These are phyloP conservation scores for Drosophila fuyamai DNA, from an alignment of 1,140 invertebrate species.

Conservation along the genomic window DNA sequence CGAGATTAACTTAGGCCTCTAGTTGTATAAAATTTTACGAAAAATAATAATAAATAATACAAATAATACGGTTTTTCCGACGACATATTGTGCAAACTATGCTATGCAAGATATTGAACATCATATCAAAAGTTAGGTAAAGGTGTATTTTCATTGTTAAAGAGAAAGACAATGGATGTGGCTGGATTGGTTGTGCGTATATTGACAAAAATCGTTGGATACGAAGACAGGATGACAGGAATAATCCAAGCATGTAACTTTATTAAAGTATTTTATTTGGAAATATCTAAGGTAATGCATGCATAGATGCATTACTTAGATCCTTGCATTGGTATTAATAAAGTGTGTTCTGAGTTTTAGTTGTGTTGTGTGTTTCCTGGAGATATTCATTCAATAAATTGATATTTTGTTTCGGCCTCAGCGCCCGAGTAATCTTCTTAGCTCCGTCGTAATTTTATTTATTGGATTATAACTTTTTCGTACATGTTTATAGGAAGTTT, in stretches of 20 bases:
- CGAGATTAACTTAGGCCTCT: too few species aligned
- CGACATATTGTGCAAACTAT: background rate
- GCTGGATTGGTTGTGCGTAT: constrained; percentile 33
- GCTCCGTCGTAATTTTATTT: constrained; percentile 39
- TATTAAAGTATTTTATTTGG: constrained; percentile 56
- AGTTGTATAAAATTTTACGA: too few species aligned
- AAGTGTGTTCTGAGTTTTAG: constrained; percentile 20
- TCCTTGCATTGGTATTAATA: constrained; percentile 22
- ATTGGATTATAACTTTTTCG: constrained; percentile 41
- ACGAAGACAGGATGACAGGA: constrained; percentile 33
- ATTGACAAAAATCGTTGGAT: constrained; percentile 20
- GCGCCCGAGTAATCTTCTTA: constrained; percentile 21
- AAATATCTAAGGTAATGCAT: constrained; percentile 32
- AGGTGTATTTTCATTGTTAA: too few species aligned
- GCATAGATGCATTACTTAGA: constrained; percentile 29
- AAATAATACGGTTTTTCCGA: too few species aligned
- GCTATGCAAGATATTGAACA: background rate
- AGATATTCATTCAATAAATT: constrained; percentile 44
- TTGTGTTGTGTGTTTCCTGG: constrained; percentile 14
- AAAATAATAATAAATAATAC: too few species aligned
- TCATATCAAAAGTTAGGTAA: too few species aligned
- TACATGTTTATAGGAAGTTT: constrained; percentile 43
- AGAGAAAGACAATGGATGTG: constrained; percentile 30
- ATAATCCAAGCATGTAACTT: constrained; percentile 59
- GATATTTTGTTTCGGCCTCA: constrained; percentile 26